Base-by-base conservation (phyloP, 2,113 vertebrate species). In the Hippotragus niger region DNA sequence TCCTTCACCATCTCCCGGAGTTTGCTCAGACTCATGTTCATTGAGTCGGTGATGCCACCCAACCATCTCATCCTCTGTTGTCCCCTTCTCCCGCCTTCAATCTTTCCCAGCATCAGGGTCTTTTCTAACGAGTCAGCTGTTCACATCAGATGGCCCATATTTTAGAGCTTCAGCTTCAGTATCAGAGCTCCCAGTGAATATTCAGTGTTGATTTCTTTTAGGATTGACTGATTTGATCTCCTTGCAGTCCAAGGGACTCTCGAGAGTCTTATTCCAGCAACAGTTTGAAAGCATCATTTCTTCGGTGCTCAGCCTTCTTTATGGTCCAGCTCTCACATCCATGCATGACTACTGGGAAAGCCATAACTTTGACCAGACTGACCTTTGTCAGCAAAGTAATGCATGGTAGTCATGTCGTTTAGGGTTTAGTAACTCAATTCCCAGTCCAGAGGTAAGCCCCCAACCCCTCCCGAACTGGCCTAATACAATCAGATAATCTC, bases 381-480 rank as follows among this genome's bases (percentile, higher is more conserved):
- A 40, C 67, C 67, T 71, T 40, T 71, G 67, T 23, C 67, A 71
- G 67, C n/a, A 40, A 36, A 40, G 67, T 71, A 40, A n/a, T 40
- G 19, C 0, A 0, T 8, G 45, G 13, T 9, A 9, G 27, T 19
- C 64, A 7, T 6, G 16, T 10, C 2, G 52, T 50, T 71, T 40
- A 52, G 64, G 29, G 14, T 3, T 3, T 21, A 15, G 25, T 5
- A 55, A 55, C 60, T 40, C n/a, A 33, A 71, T 31, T 47, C n/a
- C 29, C 33, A 45, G 36, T 27, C 25, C 36, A 50, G 74, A 57
- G 74, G 47, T 17, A 50, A 91, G 33, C 2, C 36, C 36, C 29
- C 9, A 3, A 7, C 17, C 29, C 1, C 16, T 12, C 21, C 40
- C 9, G 1, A 31, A 0, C 3, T 57, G 43, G 33, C 36, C 19